These are phyloP conservation scores for Anoura caudifer DNA, from an alignment of 2,113 vertebrate species.

Conservation along the genomic window DNA sequence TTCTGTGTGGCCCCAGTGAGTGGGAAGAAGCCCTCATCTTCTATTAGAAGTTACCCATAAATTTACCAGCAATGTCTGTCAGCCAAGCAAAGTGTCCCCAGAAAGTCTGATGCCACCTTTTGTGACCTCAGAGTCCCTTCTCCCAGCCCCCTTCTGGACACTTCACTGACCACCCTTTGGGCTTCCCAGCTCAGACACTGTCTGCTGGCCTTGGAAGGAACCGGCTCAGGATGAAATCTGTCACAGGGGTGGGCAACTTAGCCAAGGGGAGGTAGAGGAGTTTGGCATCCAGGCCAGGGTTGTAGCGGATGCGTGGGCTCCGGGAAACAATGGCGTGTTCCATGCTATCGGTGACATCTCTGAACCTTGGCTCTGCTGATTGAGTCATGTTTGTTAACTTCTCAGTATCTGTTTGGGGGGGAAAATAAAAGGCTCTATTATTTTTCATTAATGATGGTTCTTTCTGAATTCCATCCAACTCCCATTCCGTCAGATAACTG, in stretches of 20 bases:
- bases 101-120: neutral
- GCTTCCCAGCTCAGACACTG: constrained; percentile 36
- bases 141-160: neutral
- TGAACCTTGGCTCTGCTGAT: constrained; percentile 73
- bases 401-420: constrained; percentile 51
- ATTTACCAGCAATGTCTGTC: neutral
- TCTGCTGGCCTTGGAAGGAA: constrained; percentile 69
- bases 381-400: constrained; percentile 45
- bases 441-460: neutral
- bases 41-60: neutral
- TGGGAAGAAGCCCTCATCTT: neutral
- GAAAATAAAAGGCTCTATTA: neutral
- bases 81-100: neutral
- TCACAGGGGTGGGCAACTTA: constrained; percentile 81
- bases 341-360: constrained; percentile 80
- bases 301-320: constrained; percentile 81
- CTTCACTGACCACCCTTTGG: neutral
- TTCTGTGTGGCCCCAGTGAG: neutral
- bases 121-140: neutral
- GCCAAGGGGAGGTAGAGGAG: constrained; percentile 77
- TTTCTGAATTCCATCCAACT: neutral
- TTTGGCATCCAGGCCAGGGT: constrained; percentile 83
- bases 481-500: neutral
- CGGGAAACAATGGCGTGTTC: constrained; percentile 81
- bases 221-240: constrained; percentile 78